Percentiles rank a stretch among this genome's conserved stretches.
Evolutionary conservation across 2,888 invertebrate genomes (phyloP).

Genomic region (Tanaodytes sp.): DNA sequence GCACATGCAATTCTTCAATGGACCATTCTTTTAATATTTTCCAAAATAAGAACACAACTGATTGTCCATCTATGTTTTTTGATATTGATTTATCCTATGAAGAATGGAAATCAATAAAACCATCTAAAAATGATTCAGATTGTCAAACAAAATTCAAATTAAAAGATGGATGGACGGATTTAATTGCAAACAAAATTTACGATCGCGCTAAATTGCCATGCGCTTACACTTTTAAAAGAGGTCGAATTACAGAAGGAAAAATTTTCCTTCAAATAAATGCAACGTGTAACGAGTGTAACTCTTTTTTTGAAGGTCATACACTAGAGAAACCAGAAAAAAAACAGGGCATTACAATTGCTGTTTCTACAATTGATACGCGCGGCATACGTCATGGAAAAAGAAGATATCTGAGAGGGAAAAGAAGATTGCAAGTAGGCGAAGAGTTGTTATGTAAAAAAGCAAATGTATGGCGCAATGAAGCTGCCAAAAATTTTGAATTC

Average conservation of each 20-base stretch:
- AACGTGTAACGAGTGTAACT: neutral
- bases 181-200: neutral
- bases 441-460: slow-evolving; percentile 3
- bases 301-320: neutral
- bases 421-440: slow-evolving; percentile 5
- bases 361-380: neutral
- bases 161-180: neutral
- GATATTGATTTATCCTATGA: neutral
- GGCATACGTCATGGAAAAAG: slow-evolving; percentile 13
- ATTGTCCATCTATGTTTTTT: neutral
- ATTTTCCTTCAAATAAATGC: neutral
- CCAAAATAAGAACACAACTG: neutral
- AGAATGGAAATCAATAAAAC: neutral
- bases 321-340: neutral
- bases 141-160: neutral
- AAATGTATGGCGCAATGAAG: slow-evolving; percentile 1
- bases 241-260: neutral
- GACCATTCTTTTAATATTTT: neutral
- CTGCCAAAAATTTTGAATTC: neutral
- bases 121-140: neutral
- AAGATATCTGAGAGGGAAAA: neutral
- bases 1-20: neutral
- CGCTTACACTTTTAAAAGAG: neutral
- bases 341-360: neutral
- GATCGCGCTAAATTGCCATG: slow-evolving; percentile 1